Percentiles rank a stretch among this genome's conserved stretches.
These are phyloP conservation scores for Pocillopora damicornis DNA, from an alignment of 64 coral and sea anemone species.

Conservation along the genomic window DNA sequence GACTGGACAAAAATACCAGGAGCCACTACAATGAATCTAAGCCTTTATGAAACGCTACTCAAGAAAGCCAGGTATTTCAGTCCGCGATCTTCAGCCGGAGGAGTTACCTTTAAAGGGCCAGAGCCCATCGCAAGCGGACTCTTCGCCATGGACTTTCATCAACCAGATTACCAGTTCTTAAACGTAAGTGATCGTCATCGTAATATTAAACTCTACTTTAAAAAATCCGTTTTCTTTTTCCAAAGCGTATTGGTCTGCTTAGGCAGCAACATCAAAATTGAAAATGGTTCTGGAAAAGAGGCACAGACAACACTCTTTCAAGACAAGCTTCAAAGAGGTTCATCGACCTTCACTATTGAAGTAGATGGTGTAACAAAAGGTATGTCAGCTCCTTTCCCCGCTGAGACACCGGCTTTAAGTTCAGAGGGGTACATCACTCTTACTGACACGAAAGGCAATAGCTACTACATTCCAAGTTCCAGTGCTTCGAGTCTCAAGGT, in stretches of 20 bases:
- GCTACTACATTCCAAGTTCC: slow-evolving; percentile 34
- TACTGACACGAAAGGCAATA: slow-evolving; percentile 39
- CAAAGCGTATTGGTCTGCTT: slow-evolving; percentile 52
- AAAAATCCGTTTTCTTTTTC: slow-evolving; percentile 69
- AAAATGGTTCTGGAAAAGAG: not conserved
- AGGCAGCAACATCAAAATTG: slow-evolving; percentile 35
- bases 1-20: slow-evolving; percentile 15
- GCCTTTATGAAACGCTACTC: not conserved
- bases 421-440: not conserved
- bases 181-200: not conserved
- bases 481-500: slow-evolving; percentile 14
- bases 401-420: not conserved
- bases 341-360: not conserved
- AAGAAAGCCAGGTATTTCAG: slow-evolving; percentile 16
- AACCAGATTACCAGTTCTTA: slow-evolving; percentile 19
- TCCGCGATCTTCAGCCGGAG: slow-evolving; percentile 30
- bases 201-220: slow-evolving; percentile 41
- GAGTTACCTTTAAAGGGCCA: slow-evolving; percentile 17
- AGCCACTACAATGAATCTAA: not conserved
- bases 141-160: slow-evolving; percentile 57
- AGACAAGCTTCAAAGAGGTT: slow-evolving; percentile 21
- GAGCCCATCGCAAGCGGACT: slow-evolving; percentile 12
- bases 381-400: not conserved
- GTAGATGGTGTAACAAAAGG: not conserved
- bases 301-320: slow-evolving; percentile 63